Conservation (phyloP, 37 sponge, comb jelly and placozoan genomes). For the Hexactinellida sp. region DNA sequence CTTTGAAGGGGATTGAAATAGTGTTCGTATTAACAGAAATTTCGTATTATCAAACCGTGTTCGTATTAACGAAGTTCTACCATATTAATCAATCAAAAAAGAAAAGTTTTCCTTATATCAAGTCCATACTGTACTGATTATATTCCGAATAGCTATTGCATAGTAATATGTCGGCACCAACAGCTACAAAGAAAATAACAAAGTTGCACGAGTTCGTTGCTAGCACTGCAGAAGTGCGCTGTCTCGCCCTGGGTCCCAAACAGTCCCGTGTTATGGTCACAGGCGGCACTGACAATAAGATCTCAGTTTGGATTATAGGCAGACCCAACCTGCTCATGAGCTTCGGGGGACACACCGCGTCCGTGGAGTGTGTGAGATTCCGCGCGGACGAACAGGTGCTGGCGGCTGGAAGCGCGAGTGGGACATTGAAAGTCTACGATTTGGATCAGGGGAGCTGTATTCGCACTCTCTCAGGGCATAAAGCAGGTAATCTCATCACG, state of each 20-base stretch:
- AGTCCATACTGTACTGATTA: too few relatives aligned
- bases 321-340: constrained; percentile 56
- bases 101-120: too few relatives aligned
- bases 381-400: constrained; percentile 68
- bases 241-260: constrained; percentile 59
- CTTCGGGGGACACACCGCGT: constrained; percentile 71
- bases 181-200: background rate
- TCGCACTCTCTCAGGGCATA: constrained; percentile 83
- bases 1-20: too few relatives aligned
- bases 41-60: too few relatives aligned
- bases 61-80: too few relatives aligned
- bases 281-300: constrained; percentile 89
- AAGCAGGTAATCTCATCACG: constrained; percentile 19
- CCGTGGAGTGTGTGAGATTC: constrained; percentile 81
- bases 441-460: constrained; percentile 40
- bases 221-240: constrained; percentile 70
- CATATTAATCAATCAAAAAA: too few relatives aligned
- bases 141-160: too few relatives aligned
- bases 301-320: constrained; percentile 74
- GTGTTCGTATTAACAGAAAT: too few relatives aligned
- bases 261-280: constrained; percentile 79
- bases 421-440: constrained; percentile 83
- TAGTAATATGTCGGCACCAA: background rate
- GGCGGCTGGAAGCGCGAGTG: constrained; percentile 79
- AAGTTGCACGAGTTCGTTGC: constrained; percentile 77